phyloP scores from a whole-genome alignment of 2,797 vertebrate genomes.

The Chelon auratus region DNA sequence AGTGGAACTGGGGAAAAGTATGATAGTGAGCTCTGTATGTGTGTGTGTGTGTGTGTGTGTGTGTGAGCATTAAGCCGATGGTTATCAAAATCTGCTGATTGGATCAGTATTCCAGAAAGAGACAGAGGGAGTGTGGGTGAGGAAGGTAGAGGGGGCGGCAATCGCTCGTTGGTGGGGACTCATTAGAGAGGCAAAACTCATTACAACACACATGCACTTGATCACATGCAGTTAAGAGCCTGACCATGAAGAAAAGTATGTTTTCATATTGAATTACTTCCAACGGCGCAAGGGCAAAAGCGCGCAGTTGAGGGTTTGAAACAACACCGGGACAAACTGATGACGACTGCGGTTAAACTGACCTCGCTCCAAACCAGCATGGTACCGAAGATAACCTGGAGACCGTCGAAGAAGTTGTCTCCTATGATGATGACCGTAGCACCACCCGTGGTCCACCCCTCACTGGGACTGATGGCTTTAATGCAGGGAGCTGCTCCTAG shows the following conservation, averaged over 20 bases:
- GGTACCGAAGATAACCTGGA: constrained; percentile 99
- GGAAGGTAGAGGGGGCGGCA: constrained; percentile 36
- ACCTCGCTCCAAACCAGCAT: constrained; percentile 99
- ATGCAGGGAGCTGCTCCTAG: constrained; percentile 97
- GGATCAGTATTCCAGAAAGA: constrained; percentile 64
- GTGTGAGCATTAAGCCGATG: constrained; percentile 54
- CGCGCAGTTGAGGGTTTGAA: constrained; percentile 56
- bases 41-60: constrained; percentile 41
- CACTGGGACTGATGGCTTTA: constrained; percentile 99
- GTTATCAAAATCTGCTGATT: constrained; percentile 69
- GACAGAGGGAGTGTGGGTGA: constrained; percentile 54
- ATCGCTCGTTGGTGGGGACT: constrained; percentile 58
- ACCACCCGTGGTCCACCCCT: constrained; percentile 99
- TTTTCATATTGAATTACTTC: constrained; percentile 71
- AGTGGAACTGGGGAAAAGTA: constrained; percentile 66
- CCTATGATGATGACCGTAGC: constrained; percentile 99
- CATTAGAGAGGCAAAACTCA: constrained; percentile 71
- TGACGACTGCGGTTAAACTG: constrained; percentile 67
- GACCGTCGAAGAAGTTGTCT: constrained; percentile 99
- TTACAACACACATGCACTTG: constrained; percentile 56
- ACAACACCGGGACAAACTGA: constrained; percentile 50
- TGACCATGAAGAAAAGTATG: constrained; percentile 61
- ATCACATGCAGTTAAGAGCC: constrained; percentile 62
- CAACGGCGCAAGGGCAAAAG: constrained; percentile 53
- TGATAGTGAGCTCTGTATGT: constrained; percentile 51